Conservation (phyloP, 1,140 invertebrate genomes). For the Wiebesia pumilae region DNA sequence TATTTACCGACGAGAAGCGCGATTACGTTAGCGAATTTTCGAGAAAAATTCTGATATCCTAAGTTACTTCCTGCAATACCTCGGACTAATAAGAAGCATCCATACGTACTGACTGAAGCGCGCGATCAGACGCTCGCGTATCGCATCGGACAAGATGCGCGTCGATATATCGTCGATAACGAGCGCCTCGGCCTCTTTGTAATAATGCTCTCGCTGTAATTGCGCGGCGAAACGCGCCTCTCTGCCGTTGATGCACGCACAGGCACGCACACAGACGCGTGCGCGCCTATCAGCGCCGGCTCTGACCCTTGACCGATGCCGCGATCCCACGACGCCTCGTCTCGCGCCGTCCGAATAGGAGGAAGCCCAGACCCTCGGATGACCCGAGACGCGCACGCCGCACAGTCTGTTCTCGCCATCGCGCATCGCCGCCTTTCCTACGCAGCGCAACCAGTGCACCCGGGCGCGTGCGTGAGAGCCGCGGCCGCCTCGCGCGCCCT, state of each 20-base stretch:
- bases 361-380: background rate
- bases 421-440: background rate
- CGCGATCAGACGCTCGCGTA: background rate
- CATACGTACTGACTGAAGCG: no score
- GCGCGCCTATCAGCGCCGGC: conserved; percentile 25
- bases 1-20: no score
- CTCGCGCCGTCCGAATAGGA: background rate
- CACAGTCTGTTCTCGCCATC: conserved; percentile 13
- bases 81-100: no score
- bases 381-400: background rate
- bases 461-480: no score
- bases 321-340: background rate
- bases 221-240: background rate
- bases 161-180: background rate
- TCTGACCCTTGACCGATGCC: conserved; percentile 35
- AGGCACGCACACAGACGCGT: background rate
- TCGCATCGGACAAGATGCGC: background rate
- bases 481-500: background rate
- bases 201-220: no score
- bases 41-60: no score
- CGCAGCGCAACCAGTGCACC: background rate
- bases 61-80: background rate
- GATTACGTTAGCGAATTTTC: no score
- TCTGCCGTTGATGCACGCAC: background rate
- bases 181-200: background rate